phyloP scores from a whole-genome alignment of 2,888 invertebrate species.

The Odontothrips loti region DNA sequence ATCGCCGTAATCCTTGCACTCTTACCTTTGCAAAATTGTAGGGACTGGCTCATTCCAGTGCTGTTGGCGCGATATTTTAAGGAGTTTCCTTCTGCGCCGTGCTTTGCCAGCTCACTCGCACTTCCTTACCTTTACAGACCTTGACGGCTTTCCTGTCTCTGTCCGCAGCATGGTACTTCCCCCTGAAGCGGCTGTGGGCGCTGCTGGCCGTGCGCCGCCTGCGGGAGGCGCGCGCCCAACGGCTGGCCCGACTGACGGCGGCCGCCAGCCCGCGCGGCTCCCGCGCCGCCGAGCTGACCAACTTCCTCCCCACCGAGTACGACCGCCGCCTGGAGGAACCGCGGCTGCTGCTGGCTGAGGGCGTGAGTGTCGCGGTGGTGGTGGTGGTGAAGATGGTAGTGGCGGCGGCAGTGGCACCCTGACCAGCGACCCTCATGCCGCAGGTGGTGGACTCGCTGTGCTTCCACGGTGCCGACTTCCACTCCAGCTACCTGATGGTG shows the following conservation, averaged over 20 bases:
- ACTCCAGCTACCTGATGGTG: conserved; percentile 55
- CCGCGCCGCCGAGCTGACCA: neutral
- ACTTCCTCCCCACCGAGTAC: conserved; percentile 13
- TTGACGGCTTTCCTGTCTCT: too few relatives aligned
- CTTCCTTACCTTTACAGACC: too few relatives aligned
- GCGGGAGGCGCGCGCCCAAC: neutral
- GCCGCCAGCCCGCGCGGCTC: neutral
- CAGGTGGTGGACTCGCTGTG: conserved; percentile 12
- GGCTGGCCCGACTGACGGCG: neutral
- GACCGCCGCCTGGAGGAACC: conserved; percentile 6
- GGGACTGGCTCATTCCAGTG: too few relatives aligned
- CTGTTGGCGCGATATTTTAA: too few relatives aligned
- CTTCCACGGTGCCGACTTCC: conserved; percentile 54
- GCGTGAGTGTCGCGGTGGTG: too few relatives aligned
- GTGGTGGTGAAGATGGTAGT: too few relatives aligned
- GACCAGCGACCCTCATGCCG: too few relatives aligned
- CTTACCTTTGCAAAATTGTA: too few relatives aligned
- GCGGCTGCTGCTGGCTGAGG: neutral
- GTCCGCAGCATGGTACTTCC: neutral
- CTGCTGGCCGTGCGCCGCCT: neutral
- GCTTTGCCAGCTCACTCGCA: too few relatives aligned
- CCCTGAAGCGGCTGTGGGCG: neutral
- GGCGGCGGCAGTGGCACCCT: too few relatives aligned
- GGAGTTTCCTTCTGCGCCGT: too few relatives aligned
- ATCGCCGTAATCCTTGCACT: too few relatives aligned